A percentile compares a stretch with the other conserved stretches of the same genome.
phyloP scores from a whole-genome alignment of 2,888 invertebrate species.

The Cephonodes hylas region DNA sequence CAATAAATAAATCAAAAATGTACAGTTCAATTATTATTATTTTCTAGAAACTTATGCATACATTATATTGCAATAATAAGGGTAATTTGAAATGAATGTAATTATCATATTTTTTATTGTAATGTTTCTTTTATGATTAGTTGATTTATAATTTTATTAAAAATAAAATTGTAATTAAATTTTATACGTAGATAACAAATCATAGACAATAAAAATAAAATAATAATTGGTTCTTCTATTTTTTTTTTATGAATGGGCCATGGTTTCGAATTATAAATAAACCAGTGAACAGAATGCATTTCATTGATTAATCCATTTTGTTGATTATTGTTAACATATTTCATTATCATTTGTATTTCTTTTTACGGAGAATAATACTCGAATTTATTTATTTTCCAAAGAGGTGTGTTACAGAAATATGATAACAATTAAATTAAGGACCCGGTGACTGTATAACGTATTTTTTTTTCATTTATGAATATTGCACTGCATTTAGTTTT shows the following conservation, averaged over 20 bases:
- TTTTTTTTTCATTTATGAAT: background rate
- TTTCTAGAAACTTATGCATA: background rate
- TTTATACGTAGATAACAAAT: background rate
- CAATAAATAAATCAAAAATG: too few species aligned
- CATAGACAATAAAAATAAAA: conserved; percentile 2
- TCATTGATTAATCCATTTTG: background rate
- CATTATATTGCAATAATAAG: too few species aligned
- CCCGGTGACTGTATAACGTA: background rate
- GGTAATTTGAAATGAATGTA: background rate
- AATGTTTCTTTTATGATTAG: conserved; percentile 10
- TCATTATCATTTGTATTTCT: background rate
- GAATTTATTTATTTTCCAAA: background rate
- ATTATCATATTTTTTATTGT: background rate
- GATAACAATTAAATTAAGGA: background rate
- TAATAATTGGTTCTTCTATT: background rate
- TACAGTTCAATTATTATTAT: too few species aligned
- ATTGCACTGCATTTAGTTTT: background rate
- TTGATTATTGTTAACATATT: background rate
- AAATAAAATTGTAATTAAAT: background rate
- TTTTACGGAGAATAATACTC: too few species aligned
- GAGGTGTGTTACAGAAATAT: background rate
- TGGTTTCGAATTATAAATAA: background rate
- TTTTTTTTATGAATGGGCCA: background rate
- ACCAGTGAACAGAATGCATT: background rate
- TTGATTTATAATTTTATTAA: background rate